phyloP scores from a whole-genome alignment of 2,113 vertebrate genomes.

The Mola mola region DNA sequence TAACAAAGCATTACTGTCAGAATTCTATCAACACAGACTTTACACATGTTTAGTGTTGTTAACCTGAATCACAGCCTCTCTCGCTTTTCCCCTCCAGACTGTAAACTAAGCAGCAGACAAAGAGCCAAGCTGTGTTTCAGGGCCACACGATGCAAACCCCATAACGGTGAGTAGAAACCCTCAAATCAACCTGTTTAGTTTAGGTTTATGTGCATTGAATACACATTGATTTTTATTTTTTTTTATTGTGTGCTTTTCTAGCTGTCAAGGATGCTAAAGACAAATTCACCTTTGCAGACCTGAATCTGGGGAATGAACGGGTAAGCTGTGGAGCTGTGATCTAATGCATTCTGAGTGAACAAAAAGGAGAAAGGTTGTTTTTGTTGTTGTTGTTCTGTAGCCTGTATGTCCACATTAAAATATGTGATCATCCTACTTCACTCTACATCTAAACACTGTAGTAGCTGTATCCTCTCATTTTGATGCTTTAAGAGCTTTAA shows the following conservation, averaged over 20 bases:
- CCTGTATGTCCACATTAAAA: too few species aligned
- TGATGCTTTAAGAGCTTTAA: too few species aligned
- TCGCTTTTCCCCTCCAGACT: constrained; percentile 79
- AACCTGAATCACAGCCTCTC: background rate
- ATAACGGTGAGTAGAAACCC: constrained; percentile 78
- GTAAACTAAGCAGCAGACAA: constrained; percentile 91
- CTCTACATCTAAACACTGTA: too few species aligned
- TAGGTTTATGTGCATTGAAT: too few species aligned
- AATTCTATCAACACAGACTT: too few species aligned
- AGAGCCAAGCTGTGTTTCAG: constrained; percentile 93
- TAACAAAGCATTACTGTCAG: too few species aligned
- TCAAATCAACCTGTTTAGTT: background rate
- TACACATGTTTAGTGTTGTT: too few species aligned
- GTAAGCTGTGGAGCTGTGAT: constrained; percentile 62
- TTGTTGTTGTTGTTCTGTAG: too few species aligned
- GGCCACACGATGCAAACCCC: constrained; percentile 86
- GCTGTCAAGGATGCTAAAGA: constrained; percentile 69
- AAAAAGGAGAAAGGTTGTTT: too few species aligned
- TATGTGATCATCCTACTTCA: too few species aligned
- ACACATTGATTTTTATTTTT: background rate
- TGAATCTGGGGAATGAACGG: constrained; percentile 94
- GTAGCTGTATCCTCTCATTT: background rate
- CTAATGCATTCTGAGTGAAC: too few species aligned
- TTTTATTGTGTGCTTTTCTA: constrained; percentile 35
- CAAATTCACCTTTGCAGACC: constrained; percentile 92